Percentiles rank a stretch among this genome's conserved stretches.
Conservation (phyloP, 64 coral and sea anemone species). For the Dendrophyllia cribrosa region DNA sequence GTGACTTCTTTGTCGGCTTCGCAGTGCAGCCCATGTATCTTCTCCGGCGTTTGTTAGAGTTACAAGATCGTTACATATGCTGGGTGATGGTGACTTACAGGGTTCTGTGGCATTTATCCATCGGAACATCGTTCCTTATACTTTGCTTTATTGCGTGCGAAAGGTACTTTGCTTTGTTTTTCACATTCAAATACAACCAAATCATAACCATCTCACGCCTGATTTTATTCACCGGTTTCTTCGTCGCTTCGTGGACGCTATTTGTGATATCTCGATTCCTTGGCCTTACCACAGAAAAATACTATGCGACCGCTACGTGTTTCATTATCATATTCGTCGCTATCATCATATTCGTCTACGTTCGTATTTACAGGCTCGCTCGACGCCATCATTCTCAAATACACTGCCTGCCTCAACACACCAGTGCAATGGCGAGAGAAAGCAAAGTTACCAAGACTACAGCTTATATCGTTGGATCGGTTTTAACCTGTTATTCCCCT, state of each 20-base stretch:
- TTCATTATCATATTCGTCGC: slow-evolving; percentile 36
- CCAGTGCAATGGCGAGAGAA: slow-evolving; percentile 3
- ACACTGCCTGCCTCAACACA: no score
- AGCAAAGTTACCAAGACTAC: slow-evolving; percentile 51
- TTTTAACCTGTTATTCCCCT: slow-evolving; percentile 51
- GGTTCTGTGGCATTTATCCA: slow-evolving; percentile 54
- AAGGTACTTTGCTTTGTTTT: slow-evolving; percentile 53
- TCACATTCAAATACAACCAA: slow-evolving; percentile 53
- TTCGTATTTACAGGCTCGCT: slow-evolving; percentile 44
- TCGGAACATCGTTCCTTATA: slow-evolving; percentile 49
- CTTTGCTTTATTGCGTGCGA: slow-evolving; percentile 36
- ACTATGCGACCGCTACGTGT: slow-evolving; percentile 21
- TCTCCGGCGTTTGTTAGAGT: slow-evolving; percentile 31
- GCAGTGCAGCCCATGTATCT: slow-evolving; percentile 43
- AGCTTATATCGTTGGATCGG: slow-evolving; percentile 56
- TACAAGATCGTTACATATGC: slow-evolving; percentile 28
- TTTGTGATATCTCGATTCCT: slow-evolving; percentile 49
- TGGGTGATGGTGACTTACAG: slow-evolving; percentile 53
- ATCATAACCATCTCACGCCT: slow-evolving; percentile 3
- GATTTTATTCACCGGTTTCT: background rate
- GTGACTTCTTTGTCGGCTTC: slow-evolving; percentile 40
- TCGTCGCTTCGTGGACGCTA: background rate
- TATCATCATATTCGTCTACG: slow-evolving; percentile 38
- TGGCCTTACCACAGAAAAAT: slow-evolving; percentile 11
- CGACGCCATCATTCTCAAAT: slow-evolving; percentile 55